These are phyloP conservation scores for Pammene fasciana DNA, from an alignment of 2,888 invertebrate species.

Conservation along the genomic window DNA sequence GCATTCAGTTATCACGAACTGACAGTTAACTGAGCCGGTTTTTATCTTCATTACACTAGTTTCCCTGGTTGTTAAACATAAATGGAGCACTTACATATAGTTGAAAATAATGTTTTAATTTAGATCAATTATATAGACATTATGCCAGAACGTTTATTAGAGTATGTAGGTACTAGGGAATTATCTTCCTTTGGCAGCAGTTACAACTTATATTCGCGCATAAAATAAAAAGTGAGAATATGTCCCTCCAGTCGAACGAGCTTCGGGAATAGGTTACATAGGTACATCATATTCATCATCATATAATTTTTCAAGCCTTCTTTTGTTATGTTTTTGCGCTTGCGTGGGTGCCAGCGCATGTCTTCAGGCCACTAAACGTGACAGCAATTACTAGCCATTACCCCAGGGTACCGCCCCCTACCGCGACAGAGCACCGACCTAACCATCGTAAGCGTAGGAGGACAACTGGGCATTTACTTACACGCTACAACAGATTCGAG, in stretches of 20 bases:
- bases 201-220: too few relatives aligned
- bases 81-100: slow-evolving; percentile 6
- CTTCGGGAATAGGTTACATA: too few relatives aligned
- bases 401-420: slow-evolving; percentile 58
- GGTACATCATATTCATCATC: not conserved
- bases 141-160: not conserved
- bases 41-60: slow-evolving; percentile 19
- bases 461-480: slow-evolving; percentile 32
- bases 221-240: too few relatives aligned
- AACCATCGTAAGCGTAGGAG: slow-evolving; percentile 29
- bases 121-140: not conserved
- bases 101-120: slow-evolving; percentile 11
- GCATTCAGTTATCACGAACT: slow-evolving; percentile 24
- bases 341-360: slow-evolving; percentile 43
- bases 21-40: slow-evolving; percentile 21
- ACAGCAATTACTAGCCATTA: slow-evolving; percentile 67
- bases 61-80: slow-evolving; percentile 16
- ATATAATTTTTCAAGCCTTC: slow-evolving; percentile 6
- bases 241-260: too few relatives aligned
- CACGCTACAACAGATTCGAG: slow-evolving; percentile 26
- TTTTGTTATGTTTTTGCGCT: slow-evolving; percentile 41
- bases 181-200: too few relatives aligned
- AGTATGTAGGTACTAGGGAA: too few relatives aligned
- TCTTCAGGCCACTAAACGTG: slow-evolving; percentile 47
- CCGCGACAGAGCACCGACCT: slow-evolving; percentile 48